Base-by-base conservation (phyloP, 2,113 vertebrate species). In the Lucifuga dentata region DNA sequence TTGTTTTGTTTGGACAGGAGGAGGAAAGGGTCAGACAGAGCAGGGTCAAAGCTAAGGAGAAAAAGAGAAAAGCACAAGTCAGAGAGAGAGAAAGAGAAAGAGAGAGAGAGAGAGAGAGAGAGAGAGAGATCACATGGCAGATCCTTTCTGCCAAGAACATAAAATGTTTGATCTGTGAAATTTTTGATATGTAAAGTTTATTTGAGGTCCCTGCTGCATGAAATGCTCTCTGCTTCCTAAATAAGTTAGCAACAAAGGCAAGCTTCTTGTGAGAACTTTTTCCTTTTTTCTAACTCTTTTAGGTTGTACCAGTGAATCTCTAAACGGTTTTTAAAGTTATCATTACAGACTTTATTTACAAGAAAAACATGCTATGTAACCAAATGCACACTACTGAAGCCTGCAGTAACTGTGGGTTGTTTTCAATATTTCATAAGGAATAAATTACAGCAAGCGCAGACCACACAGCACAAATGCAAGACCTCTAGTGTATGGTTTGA, bases 311-410 rank as follows among this genome's bases (percentile, higher is more conserved):
- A 86, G 71, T 19, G 56, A 69, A 41, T 83, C 82, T 84, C 68
- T 83, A 65, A 85, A 84, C 77, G 69, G 50, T 82, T 80, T 84
- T 84, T 80, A 87, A 76, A 86, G 68, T 84, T 70, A 71, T 83
- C 79, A 87, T 80, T 84, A 85, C 73, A 20, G 56, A 78, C 69
- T 81, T 81, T 83, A 82, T 80, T 84, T 84, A 84, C 75, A 80
- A 71, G 72, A 53, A 85, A 85, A 85, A 88, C 74, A 85, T 53
- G 33, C 60, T 36, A 57, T 2, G 5, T 63, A 76, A 79, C 76
- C 74, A 81, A 84, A 77, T 19, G 59, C 64, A 66, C 56, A 40
- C 63, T 68, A 70, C 43, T 76, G 65, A 66, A 75, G 76, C 65
- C 72, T 67, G 56, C 63, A 21, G 50, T 57, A 35, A 59, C 75